phyloP scores from a whole-genome alignment of 2,113 vertebrate genomes.

The Polypterus senegalus region DNA sequence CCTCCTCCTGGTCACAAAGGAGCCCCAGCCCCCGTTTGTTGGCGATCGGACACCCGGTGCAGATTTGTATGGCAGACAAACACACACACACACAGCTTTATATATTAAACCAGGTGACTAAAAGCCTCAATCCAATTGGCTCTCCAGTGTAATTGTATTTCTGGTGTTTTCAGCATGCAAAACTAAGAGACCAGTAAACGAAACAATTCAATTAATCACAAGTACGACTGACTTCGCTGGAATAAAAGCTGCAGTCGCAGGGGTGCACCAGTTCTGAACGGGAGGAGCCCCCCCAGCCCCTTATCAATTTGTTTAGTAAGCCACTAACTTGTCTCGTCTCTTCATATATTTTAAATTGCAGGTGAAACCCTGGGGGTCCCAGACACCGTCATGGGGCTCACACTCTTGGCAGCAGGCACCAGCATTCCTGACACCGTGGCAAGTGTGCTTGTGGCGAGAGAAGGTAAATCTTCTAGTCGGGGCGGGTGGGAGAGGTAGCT shows the following conservation, averaged over 20 bases:
- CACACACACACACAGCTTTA: too few relatives aligned
- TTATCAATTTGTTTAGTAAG: not conserved
- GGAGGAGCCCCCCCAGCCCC: not conserved
- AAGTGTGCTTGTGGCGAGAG: constrained; percentile 85
- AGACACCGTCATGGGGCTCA: constrained; percentile 93
- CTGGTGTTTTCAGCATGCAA: too few relatives aligned
- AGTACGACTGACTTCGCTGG: constrained; percentile 18
- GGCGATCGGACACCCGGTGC: too few relatives aligned
- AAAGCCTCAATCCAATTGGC: too few relatives aligned
- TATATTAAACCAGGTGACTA: too few relatives aligned
- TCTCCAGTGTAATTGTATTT: too few relatives aligned
- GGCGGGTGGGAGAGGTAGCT: not conserved
- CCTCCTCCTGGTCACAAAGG: too few relatives aligned
- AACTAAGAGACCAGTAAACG: too few relatives aligned
- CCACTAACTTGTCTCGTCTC: not conserved
- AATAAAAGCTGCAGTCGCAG: constrained; percentile 2
- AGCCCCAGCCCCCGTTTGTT: too few relatives aligned
- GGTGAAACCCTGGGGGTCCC: constrained; percentile 83
- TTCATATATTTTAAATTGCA: constrained; percentile 29
- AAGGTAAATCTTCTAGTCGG: constrained; percentile 53
- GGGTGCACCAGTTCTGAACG: too few relatives aligned
- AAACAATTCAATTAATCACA: not conserved
- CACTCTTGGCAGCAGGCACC: constrained; percentile 85
- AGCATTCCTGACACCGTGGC: constrained; percentile 89
- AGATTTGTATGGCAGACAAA: too few relatives aligned